phyloP scores from a whole-genome alignment of 2,888 invertebrate genomes.

The Chymomyza procnemis region DNA sequence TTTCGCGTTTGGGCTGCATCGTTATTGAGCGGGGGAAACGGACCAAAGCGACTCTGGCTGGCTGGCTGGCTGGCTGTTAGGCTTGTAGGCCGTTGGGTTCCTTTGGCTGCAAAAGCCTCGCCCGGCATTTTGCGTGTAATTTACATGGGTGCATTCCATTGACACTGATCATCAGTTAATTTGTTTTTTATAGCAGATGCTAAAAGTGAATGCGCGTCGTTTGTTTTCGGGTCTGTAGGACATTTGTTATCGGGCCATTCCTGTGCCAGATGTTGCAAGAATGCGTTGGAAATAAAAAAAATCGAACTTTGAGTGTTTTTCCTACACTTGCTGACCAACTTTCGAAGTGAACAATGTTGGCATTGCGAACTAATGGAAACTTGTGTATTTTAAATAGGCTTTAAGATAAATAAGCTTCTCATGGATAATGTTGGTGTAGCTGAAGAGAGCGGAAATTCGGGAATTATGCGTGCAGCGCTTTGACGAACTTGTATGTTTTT shows the following conservation, averaged over 20 bases:
- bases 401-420: neutral
- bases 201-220: slow-evolving; percentile 75
- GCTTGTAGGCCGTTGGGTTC: no score
- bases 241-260: slow-evolving; percentile 65
- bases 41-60: neutral
- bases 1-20: no score
- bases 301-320: neutral
- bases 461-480: no score
- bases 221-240: slow-evolving; percentile 75
- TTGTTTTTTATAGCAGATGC: slow-evolving; percentile 68
- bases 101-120: neutral
- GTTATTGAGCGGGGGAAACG: no score
- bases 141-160: slow-evolving; percentile 77
- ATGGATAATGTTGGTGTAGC: no score
- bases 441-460: no score
- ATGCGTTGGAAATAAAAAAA: neutral
- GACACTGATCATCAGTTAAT: slow-evolving; percentile 77
- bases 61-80: slow-evolving; percentile 2
- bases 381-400: neutral
- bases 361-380: neutral
- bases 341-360: neutral
- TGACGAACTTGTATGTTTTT: no score
- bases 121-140: slow-evolving; percentile 37
- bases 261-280: neutral
- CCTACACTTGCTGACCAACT: neutral